Base-by-base conservation (phyloP, 2,113 vertebrate species). In the Hypomesus transpacificus region DNA sequence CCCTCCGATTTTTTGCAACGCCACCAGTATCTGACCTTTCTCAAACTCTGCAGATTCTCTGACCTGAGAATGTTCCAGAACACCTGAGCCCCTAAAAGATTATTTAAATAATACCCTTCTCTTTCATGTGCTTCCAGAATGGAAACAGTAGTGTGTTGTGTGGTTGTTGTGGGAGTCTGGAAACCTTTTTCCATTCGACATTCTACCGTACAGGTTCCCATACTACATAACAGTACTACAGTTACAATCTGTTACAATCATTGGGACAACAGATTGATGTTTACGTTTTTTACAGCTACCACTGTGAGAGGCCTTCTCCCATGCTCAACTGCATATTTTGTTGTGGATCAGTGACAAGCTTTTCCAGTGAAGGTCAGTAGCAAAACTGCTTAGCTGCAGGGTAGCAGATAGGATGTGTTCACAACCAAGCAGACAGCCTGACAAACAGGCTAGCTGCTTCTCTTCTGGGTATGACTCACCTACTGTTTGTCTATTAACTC, bases 101-200 rank as follows among this genome's bases (percentile, higher is more conserved):
- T 64, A 31, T 80, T 76, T 64, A 39, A 75, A 20, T 75, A 69
- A 69, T 28, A 61, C 2, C 31, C 24, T 21, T 71, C 61, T 74
- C 72, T 77, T 69, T 76, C 57, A 63, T 67, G 57, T 22, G 21
- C 20, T n/a, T 67, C 53, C 57, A 67, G 11, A 61, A 22, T 34
- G 26, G 53, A 64, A 51, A 56, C 17, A 60, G 14, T 4, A 21
- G 63, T 39, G 74, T 69, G n/a, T 28, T n/a, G 69, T 57, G 2
- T 22, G 68, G 63, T 63, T 52, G 22, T 31, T 24, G 74, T 14
- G 50, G 56, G 8, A n/a, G 21, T 58, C 56, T 60, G 21, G 8
- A 60, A 60, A 18, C 16, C 17, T 46, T 2, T 46, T 46, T 46
- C 59, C 65, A 34, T 75, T 39, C 58, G 22, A 66, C 71, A 28